Conservation (phyloP, 2,888 invertebrate genomes). For the Lycia hirtaria region DNA sequence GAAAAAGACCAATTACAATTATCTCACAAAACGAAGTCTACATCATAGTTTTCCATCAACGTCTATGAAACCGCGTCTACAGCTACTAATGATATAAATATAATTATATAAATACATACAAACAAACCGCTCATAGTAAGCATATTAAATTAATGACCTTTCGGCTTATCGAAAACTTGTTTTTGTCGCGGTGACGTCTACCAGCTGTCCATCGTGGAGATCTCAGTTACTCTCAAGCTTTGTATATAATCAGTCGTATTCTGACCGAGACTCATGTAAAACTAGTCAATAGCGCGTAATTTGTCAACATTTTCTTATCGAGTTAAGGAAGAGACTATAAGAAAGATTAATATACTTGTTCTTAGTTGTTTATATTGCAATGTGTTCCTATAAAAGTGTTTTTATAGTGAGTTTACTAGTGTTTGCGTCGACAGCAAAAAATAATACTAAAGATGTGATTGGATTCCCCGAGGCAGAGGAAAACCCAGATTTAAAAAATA, state of each 20-base stretch:
- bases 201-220: slow-evolving; percentile 37
- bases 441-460: slow-evolving; percentile 56
- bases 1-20: no score
- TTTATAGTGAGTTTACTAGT: slow-evolving; percentile 47
- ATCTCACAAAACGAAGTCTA: no score
- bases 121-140: slow-evolving; percentile 3
- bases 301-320: not conserved
- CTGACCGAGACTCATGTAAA: not conserved
- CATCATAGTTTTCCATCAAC: no score
- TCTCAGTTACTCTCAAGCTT: slow-evolving; percentile 51
- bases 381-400: slow-evolving; percentile 36
- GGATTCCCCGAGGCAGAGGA: slow-evolving; percentile 78
- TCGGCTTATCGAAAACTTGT: slow-evolving; percentile 60
- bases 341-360: not conserved
- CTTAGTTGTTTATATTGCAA: not conserved
- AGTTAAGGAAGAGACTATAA: not conserved
- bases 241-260: slow-evolving; percentile 41
- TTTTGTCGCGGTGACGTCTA: slow-evolving; percentile 57
- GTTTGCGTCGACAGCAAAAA: slow-evolving; percentile 47
- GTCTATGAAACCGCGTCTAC: no score
- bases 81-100: no score
- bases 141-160: slow-evolving; percentile 34
- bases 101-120: slow-evolving; percentile 2
- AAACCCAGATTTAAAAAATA: slow-evolving; percentile 62
- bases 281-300: slow-evolving; percentile 29